A percentile compares a stretch with the other conserved stretches of the same genome.
These are phyloP conservation scores for Dorcus parallelipipedus DNA, from an alignment of 2,888 invertebrate species.

Conservation along the genomic window DNA sequence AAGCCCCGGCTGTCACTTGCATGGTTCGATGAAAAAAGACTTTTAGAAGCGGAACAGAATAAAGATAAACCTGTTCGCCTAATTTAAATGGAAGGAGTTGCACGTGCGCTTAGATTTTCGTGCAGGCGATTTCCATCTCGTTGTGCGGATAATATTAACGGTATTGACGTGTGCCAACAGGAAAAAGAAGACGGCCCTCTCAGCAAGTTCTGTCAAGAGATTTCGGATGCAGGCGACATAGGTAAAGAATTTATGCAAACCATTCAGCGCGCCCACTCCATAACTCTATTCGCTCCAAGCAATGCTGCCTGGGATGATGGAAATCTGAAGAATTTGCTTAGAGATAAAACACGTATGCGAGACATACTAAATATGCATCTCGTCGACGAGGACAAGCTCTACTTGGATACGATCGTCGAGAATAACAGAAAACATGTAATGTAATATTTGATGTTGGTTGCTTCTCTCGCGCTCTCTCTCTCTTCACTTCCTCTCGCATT, in stretches of 20 bases:
- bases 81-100: no score
- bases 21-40: no score
- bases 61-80: no score
- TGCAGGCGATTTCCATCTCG: no score
- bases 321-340: slow-evolving; percentile 66
- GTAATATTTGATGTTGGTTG: not conserved
- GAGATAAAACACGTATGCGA: slow-evolving; percentile 66
- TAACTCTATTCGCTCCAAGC: slow-evolving; percentile 86
- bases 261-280: slow-evolving; percentile 65
- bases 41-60: no score
- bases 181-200: slow-evolving; percentile 73
- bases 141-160: no score
- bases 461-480: no score
- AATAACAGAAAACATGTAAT: slow-evolving; percentile 61
- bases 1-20: no score
- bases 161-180: slow-evolving; percentile 40
- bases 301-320: slow-evolving; percentile 78
- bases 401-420: slow-evolving; percentile 70
- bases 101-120: no score
- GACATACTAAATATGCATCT: slow-evolving; percentile 82
- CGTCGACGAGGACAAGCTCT: slow-evolving; percentile 67
- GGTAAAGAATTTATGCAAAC: slow-evolving; percentile 72
- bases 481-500: no score
- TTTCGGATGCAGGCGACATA: slow-evolving; percentile 64
- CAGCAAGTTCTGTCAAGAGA: slow-evolving; percentile 78